Percentiles rank a stretch among this genome's conserved stretches.
Evolutionary conservation across 2,888 invertebrate species (phyloP).

Genomic region (Dichetophora obliterata): DNA sequence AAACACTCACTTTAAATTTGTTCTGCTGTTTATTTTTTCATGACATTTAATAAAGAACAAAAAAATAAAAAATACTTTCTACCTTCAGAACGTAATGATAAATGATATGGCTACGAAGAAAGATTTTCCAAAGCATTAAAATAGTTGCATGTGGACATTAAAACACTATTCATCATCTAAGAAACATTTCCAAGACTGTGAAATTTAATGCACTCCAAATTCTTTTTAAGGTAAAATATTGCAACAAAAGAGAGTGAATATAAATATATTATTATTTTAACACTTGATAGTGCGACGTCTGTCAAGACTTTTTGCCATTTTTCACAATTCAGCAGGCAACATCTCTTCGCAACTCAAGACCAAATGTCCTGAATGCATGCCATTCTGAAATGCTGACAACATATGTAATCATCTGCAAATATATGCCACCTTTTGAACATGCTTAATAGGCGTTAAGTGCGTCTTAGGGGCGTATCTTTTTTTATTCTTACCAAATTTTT

Average conservation of each 20-base stretch:
- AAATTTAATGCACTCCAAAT: neutral
- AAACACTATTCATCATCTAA: conserved; percentile 57
- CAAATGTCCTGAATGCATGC: neutral
- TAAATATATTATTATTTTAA: neutral
- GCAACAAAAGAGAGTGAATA: neutral
- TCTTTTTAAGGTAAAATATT: neutral
- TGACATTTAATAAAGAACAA: too few relatives aligned
- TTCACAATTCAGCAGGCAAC: conserved; percentile 28
- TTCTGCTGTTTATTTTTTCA: too few relatives aligned
- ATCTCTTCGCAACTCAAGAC: neutral
- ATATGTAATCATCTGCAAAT: neutral
- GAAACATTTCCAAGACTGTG: neutral
- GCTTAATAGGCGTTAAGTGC: conserved; percentile 10
- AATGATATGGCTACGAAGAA: conserved; percentile 40
- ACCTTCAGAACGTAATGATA: conserved; percentile 43
- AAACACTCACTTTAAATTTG: too few relatives aligned
- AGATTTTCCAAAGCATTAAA: neutral
- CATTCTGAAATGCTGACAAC: neutral
- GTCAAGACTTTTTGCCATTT: conserved; percentile 23
- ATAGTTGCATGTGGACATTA: conserved; percentile 58
- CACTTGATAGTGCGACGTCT: conserved; percentile 14
- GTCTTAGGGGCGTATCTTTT: neutral
- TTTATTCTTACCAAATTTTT: too few relatives aligned
- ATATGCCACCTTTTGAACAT: conserved; percentile 1
- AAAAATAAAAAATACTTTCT: neutral